These are phyloP conservation scores for Camelus bactrianus DNA, from an alignment of 2,113 vertebrate species.

Conservation along the genomic window DNA sequence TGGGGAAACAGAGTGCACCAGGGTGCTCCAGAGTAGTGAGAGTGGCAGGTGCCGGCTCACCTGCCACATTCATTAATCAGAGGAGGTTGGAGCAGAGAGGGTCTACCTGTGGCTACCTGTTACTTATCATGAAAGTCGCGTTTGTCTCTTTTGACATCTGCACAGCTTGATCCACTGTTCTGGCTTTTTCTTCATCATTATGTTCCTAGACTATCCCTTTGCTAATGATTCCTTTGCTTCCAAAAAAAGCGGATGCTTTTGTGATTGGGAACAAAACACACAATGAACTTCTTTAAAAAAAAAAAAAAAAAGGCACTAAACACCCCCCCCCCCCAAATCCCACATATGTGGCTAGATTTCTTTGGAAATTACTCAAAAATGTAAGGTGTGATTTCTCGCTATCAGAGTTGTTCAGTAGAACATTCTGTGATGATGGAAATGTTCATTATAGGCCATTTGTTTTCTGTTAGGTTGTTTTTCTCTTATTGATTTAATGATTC, in stretches of 20 bases:
- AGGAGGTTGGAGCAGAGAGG: background rate
- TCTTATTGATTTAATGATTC: background rate
- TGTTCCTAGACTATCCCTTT: background rate
- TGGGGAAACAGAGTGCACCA: rapidly evolving
- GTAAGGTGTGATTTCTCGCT: background rate
- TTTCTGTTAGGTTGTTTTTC: background rate
- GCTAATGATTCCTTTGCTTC: background rate
- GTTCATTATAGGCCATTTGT: background rate
- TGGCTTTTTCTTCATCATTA: background rate
- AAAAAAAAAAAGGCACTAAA: background rate
- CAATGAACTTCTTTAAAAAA: background rate
- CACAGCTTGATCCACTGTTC: background rate
- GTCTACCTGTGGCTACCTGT: too few species aligned
- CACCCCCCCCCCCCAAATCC: background rate
- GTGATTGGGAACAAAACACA: background rate
- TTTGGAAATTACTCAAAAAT: background rate
- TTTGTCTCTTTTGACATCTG: background rate
- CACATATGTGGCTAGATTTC: background rate
- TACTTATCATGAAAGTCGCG: background rate
- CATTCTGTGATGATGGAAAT: background rate
- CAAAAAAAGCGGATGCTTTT: background rate
- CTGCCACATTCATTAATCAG: too few species aligned
- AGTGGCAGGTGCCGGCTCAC: background rate
- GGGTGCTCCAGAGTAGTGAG: background rate
- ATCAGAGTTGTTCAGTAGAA: background rate